phyloP scores from a whole-genome alignment of 2,888 invertebrate species.

The Trichogramma dendrolimi region DNA sequence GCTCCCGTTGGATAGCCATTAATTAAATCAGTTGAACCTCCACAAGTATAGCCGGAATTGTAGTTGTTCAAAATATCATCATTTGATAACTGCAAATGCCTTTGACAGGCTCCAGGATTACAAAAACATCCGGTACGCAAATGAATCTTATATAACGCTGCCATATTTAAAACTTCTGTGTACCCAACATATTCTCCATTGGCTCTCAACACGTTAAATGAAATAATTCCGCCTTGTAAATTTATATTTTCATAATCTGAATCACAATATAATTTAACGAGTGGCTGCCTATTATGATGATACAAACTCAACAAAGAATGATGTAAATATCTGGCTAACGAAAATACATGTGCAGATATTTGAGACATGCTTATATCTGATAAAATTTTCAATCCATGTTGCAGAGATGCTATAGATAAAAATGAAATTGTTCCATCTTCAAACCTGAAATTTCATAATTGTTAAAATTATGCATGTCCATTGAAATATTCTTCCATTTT shows the following conservation, averaged over 20 bases:
- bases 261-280: slow-evolving; percentile 71
- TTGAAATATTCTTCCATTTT: slow-evolving; percentile 7
- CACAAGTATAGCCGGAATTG: slow-evolving; percentile 85
- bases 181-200: slow-evolving; percentile 82
- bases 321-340: slow-evolving; percentile 71
- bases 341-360: slow-evolving; percentile 71
- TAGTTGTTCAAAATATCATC: slow-evolving; percentile 72
- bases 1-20: slow-evolving; percentile 89
- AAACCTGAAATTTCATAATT: slow-evolving; percentile 59
- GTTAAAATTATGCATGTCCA: neutral
- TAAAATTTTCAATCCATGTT: slow-evolving; percentile 77
- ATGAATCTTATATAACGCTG: slow-evolving; percentile 78
- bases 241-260: slow-evolving; percentile 60
- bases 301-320: slow-evolving; percentile 59
- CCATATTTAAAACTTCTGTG: slow-evolving; percentile 85
- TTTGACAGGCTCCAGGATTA: slow-evolving; percentile 91
- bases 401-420: slow-evolving; percentile 75
- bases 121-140: slow-evolving; percentile 94
- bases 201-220: slow-evolving; percentile 78
- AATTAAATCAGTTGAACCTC: slow-evolving; percentile 80
- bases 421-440: slow-evolving; percentile 93
- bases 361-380: slow-evolving; percentile 58
- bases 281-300: slow-evolving; percentile 70
- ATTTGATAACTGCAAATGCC: slow-evolving; percentile 67
- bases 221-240: slow-evolving; percentile 79